A percentile compares a stretch with the other conserved stretches of the same genome.
Conservation (phyloP, 2,113 vertebrate genomes). For the Recurvirostra avosetta region DNA sequence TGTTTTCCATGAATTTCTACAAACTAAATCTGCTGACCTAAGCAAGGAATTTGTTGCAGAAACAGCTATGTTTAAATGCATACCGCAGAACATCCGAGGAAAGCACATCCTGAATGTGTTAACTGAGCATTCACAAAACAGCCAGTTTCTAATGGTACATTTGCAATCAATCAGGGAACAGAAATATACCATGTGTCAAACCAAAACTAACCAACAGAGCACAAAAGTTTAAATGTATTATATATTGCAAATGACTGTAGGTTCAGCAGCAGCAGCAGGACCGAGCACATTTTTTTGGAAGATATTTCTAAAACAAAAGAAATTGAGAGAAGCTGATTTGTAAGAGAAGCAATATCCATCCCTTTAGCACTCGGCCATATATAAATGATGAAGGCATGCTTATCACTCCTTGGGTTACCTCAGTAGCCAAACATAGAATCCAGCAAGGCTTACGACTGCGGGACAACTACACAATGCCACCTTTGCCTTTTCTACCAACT, state of each 20-base stretch:
- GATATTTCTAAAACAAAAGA: background rate
- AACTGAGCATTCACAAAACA: conserved; percentile 1
- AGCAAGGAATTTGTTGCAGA: conserved; percentile 45
- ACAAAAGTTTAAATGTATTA: background rate
- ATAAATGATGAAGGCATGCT: background rate
- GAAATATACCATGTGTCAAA: conserved; percentile 40
- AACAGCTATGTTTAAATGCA: conserved; percentile 19
- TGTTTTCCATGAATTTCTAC: conserved; percentile 5
- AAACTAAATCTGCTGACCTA: background rate
- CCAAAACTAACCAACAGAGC: background rate
- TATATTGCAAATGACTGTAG: background rate
- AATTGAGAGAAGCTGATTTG: background rate
- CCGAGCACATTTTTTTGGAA: background rate
- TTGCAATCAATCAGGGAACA: conserved; percentile 32
- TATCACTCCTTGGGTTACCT: background rate
- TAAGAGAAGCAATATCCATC: background rate
- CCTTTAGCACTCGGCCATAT: background rate
- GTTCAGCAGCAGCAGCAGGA: background rate
- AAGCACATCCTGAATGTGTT: conserved; percentile 32
- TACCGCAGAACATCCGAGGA: background rate
- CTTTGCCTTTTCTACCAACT: background rate
- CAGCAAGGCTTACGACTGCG: background rate
- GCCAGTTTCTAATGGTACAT: conserved; percentile 2
- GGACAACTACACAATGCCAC: background rate
- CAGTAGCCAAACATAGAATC: background rate